A percentile compares a stretch with the other conserved stretches of the same genome.
These are phyloP conservation scores for Leptopilina myrica DNA, from an alignment of 2,888 invertebrate genomes.

Conservation along the genomic window DNA sequence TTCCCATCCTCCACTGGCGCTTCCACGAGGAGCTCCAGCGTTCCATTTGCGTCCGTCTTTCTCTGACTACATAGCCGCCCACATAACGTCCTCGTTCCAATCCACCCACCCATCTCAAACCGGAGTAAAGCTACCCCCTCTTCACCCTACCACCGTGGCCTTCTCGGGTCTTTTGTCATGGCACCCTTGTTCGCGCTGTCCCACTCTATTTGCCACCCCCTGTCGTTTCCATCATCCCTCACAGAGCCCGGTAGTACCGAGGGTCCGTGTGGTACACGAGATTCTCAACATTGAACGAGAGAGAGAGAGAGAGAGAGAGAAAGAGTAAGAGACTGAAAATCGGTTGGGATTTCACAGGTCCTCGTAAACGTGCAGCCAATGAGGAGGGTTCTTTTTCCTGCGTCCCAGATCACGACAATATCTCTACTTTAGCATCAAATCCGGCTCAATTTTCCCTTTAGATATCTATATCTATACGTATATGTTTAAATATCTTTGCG, in stretches of 20 bases:
- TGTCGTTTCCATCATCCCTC: conserved; percentile 67
- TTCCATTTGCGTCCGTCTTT: conserved; percentile 62
- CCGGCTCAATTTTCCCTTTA: conserved; percentile 2
- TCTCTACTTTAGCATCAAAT: conserved; percentile 17
- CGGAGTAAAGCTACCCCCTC: conserved; percentile 8
- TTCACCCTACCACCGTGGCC: conserved; percentile 47
- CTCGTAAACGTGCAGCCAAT: conserved; percentile 36
- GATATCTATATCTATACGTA: neutral
- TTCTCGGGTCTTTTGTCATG: conserved; percentile 73
- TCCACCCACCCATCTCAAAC: conserved; percentile 46
- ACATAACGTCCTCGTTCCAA: conserved; percentile 54
- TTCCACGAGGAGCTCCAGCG: conserved; percentile 43
- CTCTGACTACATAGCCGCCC: conserved; percentile 59
- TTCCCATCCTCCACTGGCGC: conserved; percentile 43
- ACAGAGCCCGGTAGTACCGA: conserved; percentile 57
- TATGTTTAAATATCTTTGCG: neutral
- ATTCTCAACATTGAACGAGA: neutral
- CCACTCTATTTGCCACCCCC: conserved; percentile 71
- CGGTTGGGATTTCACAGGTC: conserved; percentile 39
- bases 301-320: too few relatives aligned
- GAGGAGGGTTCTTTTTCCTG: conserved; percentile 20
- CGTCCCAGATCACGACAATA: conserved; percentile 37
- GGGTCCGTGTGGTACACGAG: neutral
- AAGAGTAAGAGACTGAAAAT: conserved; percentile 24
- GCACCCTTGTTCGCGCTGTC: conserved; percentile 74